phyloP scores from a whole-genome alignment of 2,797 vertebrate species.

The Nyctalus aviator region DNA sequence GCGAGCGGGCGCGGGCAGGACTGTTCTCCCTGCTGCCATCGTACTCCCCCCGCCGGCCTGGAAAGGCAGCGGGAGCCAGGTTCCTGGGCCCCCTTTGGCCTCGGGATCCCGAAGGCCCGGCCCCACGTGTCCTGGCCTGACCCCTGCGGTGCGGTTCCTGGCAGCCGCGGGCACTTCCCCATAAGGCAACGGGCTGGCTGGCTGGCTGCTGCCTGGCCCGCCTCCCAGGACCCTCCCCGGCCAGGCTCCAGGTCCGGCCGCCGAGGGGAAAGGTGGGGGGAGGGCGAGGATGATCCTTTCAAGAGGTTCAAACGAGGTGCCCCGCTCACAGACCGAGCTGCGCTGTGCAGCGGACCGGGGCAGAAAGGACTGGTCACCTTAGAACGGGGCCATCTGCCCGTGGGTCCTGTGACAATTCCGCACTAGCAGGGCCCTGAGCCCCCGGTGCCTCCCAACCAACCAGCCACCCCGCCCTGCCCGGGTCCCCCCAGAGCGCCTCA shows the following conservation, averaged over 20 bases:
- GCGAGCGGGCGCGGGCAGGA: fast-evolving
- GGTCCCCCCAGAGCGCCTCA: not conserved
- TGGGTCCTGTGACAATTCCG: too few species aligned
- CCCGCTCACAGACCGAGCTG: not conserved
- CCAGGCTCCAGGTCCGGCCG: not conserved
- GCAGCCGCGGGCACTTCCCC: not conserved
- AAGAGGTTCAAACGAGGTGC: not conserved
- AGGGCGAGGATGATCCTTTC: not conserved
- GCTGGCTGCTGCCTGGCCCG: not conserved
- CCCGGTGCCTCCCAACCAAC: not conserved
- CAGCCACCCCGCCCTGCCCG: not conserved
- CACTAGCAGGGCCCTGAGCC: not conserved
- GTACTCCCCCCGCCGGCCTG: too few species aligned
- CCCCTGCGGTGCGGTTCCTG: not conserved
- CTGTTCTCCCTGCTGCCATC: fast-evolving
- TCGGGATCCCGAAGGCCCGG: not conserved
- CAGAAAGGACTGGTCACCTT: not conserved
- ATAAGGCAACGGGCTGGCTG: slow-evolving; percentile 11
- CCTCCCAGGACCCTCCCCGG: not conserved
- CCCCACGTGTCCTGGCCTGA: not conserved
- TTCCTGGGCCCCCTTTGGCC: not conserved
- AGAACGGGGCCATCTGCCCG: not conserved
- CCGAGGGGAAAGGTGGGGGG: not conserved
- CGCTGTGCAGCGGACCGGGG: not conserved
- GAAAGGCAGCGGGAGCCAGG: not conserved